Evolutionary conservation across 1,140 invertebrate species (phyloP).

Genomic region (Habropoda laboriosa): DNA sequence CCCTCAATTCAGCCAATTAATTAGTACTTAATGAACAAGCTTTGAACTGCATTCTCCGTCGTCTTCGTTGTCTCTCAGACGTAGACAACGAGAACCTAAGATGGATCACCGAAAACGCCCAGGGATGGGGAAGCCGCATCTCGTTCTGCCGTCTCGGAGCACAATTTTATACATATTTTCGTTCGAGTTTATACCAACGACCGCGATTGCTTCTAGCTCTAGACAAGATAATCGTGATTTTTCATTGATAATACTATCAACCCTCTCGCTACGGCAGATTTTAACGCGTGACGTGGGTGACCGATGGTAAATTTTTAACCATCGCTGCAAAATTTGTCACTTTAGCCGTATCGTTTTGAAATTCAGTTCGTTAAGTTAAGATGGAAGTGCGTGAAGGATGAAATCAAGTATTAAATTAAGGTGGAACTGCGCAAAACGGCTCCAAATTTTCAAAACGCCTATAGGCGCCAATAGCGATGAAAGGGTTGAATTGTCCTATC

Average conservation of each 20-base stretch:
- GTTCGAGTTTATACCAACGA: background rate
- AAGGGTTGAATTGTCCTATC: no score
- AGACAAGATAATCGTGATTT: background rate
- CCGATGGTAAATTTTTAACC: no score
- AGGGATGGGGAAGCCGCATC: background rate
- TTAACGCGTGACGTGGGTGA: no score
- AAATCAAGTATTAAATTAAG: no score
- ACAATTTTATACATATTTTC: background rate
- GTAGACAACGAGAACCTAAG: conserved; percentile 9
- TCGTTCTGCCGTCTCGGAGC: background rate
- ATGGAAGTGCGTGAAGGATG: no score
- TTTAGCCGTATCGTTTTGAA: no score
- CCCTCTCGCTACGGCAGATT: no score
- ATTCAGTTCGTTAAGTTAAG: no score
- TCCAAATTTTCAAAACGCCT: no score
- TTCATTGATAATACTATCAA: background rate
- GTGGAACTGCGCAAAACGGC: no score
- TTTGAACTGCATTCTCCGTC: conserved; percentile 69
- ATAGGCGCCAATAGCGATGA: no score
- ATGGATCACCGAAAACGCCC: background rate
- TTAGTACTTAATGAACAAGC: conserved; percentile 70
- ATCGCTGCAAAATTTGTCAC: no score
- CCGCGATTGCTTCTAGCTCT: background rate
- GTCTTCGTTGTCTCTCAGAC: conserved; percentile 26
- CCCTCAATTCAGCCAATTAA: conserved; percentile 74